These are phyloP conservation scores for Rhodinocichla rosea DNA, from an alignment of 2,113 vertebrate genomes.

Conservation along the genomic window DNA sequence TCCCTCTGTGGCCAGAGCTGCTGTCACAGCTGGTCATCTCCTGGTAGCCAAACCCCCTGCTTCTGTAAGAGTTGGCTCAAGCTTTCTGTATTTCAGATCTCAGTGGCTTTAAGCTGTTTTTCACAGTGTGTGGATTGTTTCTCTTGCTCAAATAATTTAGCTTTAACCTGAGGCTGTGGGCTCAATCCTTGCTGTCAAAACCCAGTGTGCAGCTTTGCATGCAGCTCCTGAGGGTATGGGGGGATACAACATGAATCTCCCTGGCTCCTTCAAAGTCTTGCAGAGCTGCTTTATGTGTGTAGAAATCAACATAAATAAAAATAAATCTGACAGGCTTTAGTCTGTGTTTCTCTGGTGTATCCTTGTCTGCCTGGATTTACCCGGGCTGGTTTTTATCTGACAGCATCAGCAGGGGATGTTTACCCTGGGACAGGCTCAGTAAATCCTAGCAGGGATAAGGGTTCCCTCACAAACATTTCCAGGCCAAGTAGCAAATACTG, in stretches of 20 bases:
- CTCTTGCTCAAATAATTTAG: conserved; percentile 61
- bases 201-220: neutral
- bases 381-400: neutral
- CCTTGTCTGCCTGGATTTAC: conserved; percentile 21
- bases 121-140: neutral
- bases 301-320: conserved; percentile 36
- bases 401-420: neutral
- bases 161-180: conserved; percentile 52
- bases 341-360: neutral
- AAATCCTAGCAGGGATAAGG: neutral
- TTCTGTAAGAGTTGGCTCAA: neutral
- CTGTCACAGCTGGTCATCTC: neutral
- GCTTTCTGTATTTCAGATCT: neutral
- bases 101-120: conserved; percentile 33
- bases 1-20: neutral
- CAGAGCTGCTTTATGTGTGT: conserved; percentile 34
- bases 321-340: conserved; percentile 44
- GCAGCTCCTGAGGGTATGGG: conserved; percentile 11
- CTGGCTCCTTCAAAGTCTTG: conserved; percentile 3
- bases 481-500: rapidly evolving
- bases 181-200: conserved; percentile 58
- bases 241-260: conserved; percentile 21
- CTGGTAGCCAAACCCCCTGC: neutral
- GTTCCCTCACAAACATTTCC: neutral
- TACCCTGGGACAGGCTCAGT: neutral